phyloP scores from a whole-genome alignment of 2,888 invertebrate genomes.

The Strigamia crassipes region DNA sequence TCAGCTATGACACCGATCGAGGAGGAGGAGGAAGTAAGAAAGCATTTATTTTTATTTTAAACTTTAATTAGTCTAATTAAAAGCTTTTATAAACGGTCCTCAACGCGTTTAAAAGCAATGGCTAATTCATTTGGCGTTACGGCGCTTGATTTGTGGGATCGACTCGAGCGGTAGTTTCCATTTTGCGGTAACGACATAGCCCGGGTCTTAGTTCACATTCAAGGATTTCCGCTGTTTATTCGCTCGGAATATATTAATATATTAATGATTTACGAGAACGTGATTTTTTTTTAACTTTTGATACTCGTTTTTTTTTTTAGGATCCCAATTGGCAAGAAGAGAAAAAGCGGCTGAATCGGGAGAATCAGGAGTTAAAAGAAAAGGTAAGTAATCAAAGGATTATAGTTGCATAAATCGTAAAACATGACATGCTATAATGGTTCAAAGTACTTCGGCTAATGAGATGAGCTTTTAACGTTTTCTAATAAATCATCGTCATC shows the following conservation, averaged over 20 bases:
- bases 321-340: conserved; percentile 33
- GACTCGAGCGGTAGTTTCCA: background rate
- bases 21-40: conserved; percentile 43
- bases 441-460: conserved; percentile 29
- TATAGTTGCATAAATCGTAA: conserved; percentile 19
- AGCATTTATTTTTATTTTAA: background rate
- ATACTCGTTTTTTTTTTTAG: background rate
- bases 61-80: background rate
- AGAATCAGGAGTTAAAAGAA: conserved; percentile 10
- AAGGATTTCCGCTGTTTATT: conserved; percentile 38
- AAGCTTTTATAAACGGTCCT: background rate
- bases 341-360: conserved; percentile 9
- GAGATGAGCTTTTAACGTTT: conserved; percentile 19
- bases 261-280: background rate
- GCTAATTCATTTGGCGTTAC: background rate
- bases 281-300: background rate
- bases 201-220: conserved; percentile 26
- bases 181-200: background rate
- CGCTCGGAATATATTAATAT: conserved; percentile 13
- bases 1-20: conserved; percentile 43
- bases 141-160: background rate
- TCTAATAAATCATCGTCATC: conserved; percentile 31
- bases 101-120: background rate
- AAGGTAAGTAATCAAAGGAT: conserved; percentile 19
- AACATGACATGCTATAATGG: conserved; percentile 29